Evolutionary conservation across 2,888 invertebrate species (phyloP).

Genomic region (Sphaeridia pumilis): DNA sequence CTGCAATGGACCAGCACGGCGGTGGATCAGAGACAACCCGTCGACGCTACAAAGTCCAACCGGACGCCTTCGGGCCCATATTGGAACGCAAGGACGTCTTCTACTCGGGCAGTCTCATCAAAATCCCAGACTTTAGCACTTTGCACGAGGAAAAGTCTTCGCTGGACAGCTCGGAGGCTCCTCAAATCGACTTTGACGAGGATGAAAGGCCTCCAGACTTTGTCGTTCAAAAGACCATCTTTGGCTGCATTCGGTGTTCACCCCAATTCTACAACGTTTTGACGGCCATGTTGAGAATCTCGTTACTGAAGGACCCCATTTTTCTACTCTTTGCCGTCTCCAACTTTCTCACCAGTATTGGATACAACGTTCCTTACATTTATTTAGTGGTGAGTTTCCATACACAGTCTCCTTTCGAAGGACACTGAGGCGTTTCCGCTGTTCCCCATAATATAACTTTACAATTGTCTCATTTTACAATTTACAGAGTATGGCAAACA

Average conservation of each 20-base stretch:
- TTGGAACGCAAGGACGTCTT: slow-evolving; percentile 76
- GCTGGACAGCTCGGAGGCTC: slow-evolving; percentile 35
- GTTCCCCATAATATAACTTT: too few species aligned
- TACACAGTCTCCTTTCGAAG: too few species aligned
- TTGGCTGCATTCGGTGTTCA: slow-evolving; percentile 49
- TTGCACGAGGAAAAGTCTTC: slow-evolving; percentile 37
- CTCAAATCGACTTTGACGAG: slow-evolving; percentile 17
- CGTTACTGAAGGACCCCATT: slow-evolving; percentile 67
- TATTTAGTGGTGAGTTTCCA: slow-evolving; percentile 57
- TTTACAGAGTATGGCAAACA: slow-evolving; percentile 52
- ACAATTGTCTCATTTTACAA: too few species aligned
- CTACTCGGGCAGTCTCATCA: slow-evolving; percentile 65
- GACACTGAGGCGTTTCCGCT: too few species aligned
- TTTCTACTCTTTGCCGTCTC: slow-evolving; percentile 84
- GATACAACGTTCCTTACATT: slow-evolving; percentile 86
- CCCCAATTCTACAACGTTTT: slow-evolving; percentile 59
- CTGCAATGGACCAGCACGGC: too few species aligned
- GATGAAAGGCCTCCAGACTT: slow-evolving; percentile 15
- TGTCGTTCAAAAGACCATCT: slow-evolving; percentile 29
- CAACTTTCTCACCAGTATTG: slow-evolving; percentile 89
- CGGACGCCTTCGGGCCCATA: slow-evolving; percentile 47
- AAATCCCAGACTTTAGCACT: slow-evolving; percentile 39
- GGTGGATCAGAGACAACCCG: slow-evolving; percentile 2
- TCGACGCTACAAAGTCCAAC: slow-evolving; percentile 2
- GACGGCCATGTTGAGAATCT: slow-evolving; percentile 71